Evolutionary conservation across 2,113 vertebrate genomes (phyloP).

Genomic region (Leiothrix lutea): DNA sequence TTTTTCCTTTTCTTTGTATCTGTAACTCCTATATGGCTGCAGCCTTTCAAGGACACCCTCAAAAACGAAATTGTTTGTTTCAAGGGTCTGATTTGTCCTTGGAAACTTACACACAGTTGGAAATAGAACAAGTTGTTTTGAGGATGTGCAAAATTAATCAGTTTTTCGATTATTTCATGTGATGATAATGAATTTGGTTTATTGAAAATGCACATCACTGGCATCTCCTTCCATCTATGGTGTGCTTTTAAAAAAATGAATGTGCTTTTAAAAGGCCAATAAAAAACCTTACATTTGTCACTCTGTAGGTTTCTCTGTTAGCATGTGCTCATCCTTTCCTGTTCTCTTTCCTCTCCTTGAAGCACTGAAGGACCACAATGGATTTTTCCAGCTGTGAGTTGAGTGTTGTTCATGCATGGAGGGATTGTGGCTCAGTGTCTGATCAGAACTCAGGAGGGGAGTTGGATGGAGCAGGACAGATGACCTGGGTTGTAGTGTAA

Average conservation of each 20-base stretch:
- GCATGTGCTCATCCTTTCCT: not conserved
- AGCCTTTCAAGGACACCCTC: constrained; percentile 35
- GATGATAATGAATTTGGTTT: not conserved
- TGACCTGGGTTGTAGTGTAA: no score
- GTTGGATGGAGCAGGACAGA: not conserved
- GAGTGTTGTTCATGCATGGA: not conserved
- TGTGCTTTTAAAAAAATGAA: not conserved
- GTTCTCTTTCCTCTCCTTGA: not conserved
- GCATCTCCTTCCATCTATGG: not conserved
- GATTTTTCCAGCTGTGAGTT: not conserved
- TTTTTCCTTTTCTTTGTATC: not conserved
- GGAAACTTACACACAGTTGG: not conserved
- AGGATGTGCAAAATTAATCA: not conserved
- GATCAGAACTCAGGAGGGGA: no score
- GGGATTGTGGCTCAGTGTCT: not conserved
- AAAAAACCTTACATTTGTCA: not conserved
- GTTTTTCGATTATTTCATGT: not conserved
- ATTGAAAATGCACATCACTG: not conserved
- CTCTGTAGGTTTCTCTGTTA: not conserved
- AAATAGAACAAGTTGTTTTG: not conserved
- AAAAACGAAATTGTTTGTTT: not conserved
- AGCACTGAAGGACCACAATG: not conserved
- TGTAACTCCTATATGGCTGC: constrained; percentile 1
- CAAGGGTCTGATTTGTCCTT: constrained; percentile 22
- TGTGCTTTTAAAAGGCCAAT: not conserved